Base-by-base conservation (phyloP, 2,113 vertebrate genomes). In the Equus quagga region DNA sequence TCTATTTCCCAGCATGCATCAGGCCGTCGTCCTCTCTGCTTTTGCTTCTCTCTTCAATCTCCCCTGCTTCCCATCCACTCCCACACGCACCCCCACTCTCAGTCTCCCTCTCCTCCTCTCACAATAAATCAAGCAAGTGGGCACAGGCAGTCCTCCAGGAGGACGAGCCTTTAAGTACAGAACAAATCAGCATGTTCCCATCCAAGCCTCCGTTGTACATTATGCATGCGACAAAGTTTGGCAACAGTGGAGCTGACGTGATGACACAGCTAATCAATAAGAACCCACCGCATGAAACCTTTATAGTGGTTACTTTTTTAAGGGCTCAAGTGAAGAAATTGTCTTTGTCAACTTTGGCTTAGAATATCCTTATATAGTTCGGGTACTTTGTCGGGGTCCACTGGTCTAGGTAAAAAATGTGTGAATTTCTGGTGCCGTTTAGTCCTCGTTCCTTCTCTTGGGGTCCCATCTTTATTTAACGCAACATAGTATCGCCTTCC, bases 371-470 rank as follows among this genome's bases (percentile, higher is more conserved):
- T 99, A 99, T 99, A 99, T 97, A 99, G 99, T 98, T 99, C 99
- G 0, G 99, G 99, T 92, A 99, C 99, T 98, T 99, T 99, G 94
- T 99, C 99, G 1, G 99, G 99, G 98, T 99, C 99, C 98, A 99
- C 99, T 4, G 99, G 99, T 99, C 99, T 99, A 19, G 99, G 99
- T 98, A 99, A 99, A 99, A 99, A 99, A 99, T 99, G 99, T 56
- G 99, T 99, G 99, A 99, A 99, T 98, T 99, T 99, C 99, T 99
- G 99, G 99, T 99, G 99, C 98, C 99, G 98, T 98, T 99, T 99
- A 97, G 99, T 99, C 98, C 99, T 99, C 79, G 99, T 99, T 97
- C 99, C 99, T 96, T 99, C 99, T 96, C 99, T 98, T 3, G 99
- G 99, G 46, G 99, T 99, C 95, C 99, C 99, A 36, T 99, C 99